These are phyloP conservation scores for Tinamus major DNA, from an alignment of 2,797 vertebrate genomes.

Conservation along the genomic window DNA sequence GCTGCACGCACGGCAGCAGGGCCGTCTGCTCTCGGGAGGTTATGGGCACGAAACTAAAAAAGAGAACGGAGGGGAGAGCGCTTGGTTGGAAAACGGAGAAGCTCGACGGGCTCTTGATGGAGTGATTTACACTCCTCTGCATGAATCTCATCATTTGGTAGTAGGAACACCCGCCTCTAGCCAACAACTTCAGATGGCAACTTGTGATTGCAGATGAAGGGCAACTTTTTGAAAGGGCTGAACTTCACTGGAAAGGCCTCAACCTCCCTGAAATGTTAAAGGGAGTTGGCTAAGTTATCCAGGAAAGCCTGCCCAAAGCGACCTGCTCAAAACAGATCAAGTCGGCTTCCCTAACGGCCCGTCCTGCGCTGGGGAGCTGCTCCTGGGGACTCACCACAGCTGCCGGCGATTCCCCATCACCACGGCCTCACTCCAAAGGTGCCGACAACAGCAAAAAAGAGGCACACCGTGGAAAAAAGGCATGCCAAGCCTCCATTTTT, in stretches of 20 bases:
- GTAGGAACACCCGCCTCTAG: neutral
- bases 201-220: neutral
- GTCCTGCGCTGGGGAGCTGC: neutral
- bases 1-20: neutral
- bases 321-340: neutral
- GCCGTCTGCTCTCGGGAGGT: neutral
- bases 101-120: neutral
- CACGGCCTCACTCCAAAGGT: neutral
- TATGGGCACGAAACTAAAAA: rapidly evolving
- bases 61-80: neutral
- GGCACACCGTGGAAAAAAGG: neutral
- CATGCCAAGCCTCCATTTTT: neutral
- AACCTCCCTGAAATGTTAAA: neutral
- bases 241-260: neutral
- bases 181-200: neutral
- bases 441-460: neutral
- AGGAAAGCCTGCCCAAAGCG: neutral
- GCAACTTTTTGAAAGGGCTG: neutral
- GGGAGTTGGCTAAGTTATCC: neutral
- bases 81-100: rapidly evolving
- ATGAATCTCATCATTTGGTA: neutral
- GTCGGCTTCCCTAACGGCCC: rapidly evolving
- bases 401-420: neutral
- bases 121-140: neutral
- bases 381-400: rapidly evolving